These are phyloP conservation scores for Hipparchia sbordonii DNA, from an alignment of 2,888 invertebrate species.

Conservation along the genomic window DNA sequence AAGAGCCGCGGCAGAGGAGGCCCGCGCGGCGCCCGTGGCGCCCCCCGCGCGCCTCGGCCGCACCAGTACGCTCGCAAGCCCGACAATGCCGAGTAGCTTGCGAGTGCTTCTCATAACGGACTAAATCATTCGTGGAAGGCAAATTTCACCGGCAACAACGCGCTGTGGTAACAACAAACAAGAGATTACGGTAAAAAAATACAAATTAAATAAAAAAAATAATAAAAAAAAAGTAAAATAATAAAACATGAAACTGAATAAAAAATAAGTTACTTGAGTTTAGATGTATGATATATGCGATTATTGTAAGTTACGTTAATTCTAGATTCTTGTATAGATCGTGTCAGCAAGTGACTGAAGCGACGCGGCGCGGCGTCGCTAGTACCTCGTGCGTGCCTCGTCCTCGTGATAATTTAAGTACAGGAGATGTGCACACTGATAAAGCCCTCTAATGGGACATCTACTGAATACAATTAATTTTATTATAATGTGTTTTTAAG, in stretches of 20 bases:
- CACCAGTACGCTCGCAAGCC: slow-evolving; percentile 69
- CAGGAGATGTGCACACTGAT: slow-evolving; percentile 69
- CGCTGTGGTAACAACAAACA: slow-evolving; percentile 80
- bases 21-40: slow-evolving; percentile 56
- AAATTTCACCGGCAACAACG: slow-evolving; percentile 88
- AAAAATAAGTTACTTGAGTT: slow-evolving; percentile 81
- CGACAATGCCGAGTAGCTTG: slow-evolving; percentile 62
- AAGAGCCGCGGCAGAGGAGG: slow-evolving; percentile 80
- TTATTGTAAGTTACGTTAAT: slow-evolving; percentile 80
- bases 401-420: slow-evolving; percentile 74
- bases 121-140: slow-evolving; percentile 85
- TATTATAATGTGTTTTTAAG: slow-evolving; percentile 48
- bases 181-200: slow-evolving; percentile 82
- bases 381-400: slow-evolving; percentile 64
- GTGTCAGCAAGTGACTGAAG: slow-evolving; percentile 56
- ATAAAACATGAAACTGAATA: slow-evolving; percentile 81
- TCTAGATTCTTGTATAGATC: slow-evolving; percentile 74
- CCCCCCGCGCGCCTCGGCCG: slow-evolving; percentile 50
- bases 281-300: slow-evolving; percentile 82
- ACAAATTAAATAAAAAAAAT: slow-evolving; percentile 58
- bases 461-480: slow-evolving; percentile 65
- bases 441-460: slow-evolving; percentile 55
- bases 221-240: slow-evolving; percentile 83
- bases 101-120: slow-evolving; percentile 53
- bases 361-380: slow-evolving; percentile 52